Evolutionary conservation across 2,113 vertebrate species (phyloP), one percentile per base, ranked within the genome.

Genomic region (Ondatra zibethicus): DNA sequence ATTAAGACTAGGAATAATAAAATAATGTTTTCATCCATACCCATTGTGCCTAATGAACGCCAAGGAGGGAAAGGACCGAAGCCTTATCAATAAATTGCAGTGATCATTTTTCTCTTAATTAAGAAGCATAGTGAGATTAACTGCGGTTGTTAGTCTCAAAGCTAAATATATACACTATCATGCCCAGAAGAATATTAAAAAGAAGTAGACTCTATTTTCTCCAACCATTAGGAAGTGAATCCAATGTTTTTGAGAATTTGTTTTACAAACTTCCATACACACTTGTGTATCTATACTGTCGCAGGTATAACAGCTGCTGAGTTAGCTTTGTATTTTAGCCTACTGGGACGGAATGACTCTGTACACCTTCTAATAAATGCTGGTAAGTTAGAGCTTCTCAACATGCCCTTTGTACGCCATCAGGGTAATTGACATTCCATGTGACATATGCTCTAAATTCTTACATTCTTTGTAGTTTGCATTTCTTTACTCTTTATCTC

Each of bases 171-270:
- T 12, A 4, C 29, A 84, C 77, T 11, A 84, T 91, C 88, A 92
- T 75, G 16, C 4, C 91, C 47, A 76, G 10, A 45, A 89, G 87
- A 94, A 63, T 58, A 80, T 87, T 96, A 78, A 86, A 81, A 85
- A 21, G 92, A 96, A 87, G 70, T 84, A 88, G 92, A 88, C 7
- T 93, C n/a, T 12, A 91, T 63, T 89, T 96, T 86, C 23, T 95
- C 72, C 63, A 93, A 65, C 72, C 25, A 84, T 81, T 91, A 94
- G 31, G 21, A 91, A 89, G 91, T 45, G 29, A 96, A 91, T 58
- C 16, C 2, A 85, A 31, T 52, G 63, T 27, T 84, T 75, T 88
- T 89, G 29, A 78, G 3, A 65, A 77, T 73, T 90, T 73, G 65
- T 75, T 96, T 19, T 19, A 68, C 3, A 31, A 63, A 55, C 80